Percentiles rank a stretch among this genome's conserved stretches.
Evolutionary conservation across 2,888 invertebrate species (phyloP).

Genomic region (Cryptophagus acutangulus): DNA sequence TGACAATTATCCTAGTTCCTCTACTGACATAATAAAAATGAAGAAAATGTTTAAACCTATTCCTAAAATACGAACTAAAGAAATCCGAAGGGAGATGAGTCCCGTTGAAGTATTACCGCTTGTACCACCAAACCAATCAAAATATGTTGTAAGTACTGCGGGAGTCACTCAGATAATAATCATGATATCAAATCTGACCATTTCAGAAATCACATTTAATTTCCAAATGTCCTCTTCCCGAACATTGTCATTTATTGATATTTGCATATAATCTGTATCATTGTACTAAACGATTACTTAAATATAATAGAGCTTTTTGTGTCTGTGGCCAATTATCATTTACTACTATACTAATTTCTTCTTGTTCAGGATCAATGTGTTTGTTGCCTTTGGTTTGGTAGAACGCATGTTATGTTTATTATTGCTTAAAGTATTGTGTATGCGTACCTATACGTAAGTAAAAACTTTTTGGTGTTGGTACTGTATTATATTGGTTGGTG

Average conservation of each 20-base stretch:
- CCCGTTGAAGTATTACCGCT: constrained; percentile 24
- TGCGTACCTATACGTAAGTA: not conserved
- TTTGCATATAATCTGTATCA: no score
- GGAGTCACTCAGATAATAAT: not conserved
- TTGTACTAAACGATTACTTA: no score
- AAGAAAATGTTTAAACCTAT: constrained; percentile 43
- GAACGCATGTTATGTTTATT: not conserved
- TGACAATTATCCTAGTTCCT: constrained; percentile 34
- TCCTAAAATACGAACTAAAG: constrained; percentile 42
- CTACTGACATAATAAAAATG: constrained; percentile 39
- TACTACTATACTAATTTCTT: no score
- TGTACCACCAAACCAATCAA: constrained; percentile 30
- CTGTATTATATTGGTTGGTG: not conserved
- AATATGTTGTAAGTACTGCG: constrained; percentile 34
- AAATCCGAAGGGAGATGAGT: constrained; percentile 37
- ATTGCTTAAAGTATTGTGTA: not conserved
- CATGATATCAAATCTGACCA: constrained; percentile 7
- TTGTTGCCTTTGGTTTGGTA: no score
- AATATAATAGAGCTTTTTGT: no score
- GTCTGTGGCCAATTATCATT: no score
- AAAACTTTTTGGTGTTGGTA: constrained; percentile 1
- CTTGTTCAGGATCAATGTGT: no score
- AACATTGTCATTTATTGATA: constrained; percentile 1
- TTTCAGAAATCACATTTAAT: not conserved
- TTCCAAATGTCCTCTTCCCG: not conserved